A percentile compares a stretch with the other conserved stretches of the same genome.
Conservation (phyloP, 1,140 invertebrate genomes). For the Drosophila truncata region DNA sequence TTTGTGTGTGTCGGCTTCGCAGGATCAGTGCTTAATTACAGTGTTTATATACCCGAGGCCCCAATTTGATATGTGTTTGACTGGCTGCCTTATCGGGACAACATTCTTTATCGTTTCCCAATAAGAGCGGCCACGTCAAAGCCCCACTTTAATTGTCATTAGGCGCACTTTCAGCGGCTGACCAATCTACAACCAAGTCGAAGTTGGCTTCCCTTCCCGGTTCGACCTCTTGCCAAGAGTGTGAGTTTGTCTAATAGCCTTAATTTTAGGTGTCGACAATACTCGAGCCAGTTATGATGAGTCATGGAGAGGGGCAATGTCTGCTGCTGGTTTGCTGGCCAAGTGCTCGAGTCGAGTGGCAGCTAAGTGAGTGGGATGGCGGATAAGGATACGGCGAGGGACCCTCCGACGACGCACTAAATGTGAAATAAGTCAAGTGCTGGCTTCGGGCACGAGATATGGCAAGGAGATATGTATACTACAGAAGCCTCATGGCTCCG, state of each 20-base stretch:
- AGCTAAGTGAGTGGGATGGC: constrained; percentile 14
- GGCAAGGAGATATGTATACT: not conserved
- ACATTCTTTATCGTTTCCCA: constrained; percentile 67
- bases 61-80: constrained; percentile 34
- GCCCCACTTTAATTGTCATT: constrained; percentile 73
- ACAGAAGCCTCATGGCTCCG: not conserved
- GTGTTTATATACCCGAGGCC: constrained; percentile 19
- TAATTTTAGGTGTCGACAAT: constrained; percentile 74
- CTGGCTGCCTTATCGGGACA: constrained; percentile 34
- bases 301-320: constrained; percentile 28
- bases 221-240: constrained; percentile 1
- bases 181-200: constrained; percentile 36
- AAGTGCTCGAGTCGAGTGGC: constrained; percentile 43
- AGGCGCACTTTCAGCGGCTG: constrained; percentile 58
- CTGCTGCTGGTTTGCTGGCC: constrained; percentile 20
- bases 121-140: constrained; percentile 43
- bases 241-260: constrained; percentile 54
- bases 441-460: constrained; percentile 15
- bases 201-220: constrained; percentile 1
- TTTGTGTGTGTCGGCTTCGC: constrained; percentile 20
- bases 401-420: constrained; percentile 13
- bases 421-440: constrained; percentile 63
- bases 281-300: constrained; percentile 57
- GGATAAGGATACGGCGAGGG: constrained; percentile 1
- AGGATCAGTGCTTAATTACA: constrained; percentile 55